Evolutionary conservation across 2,888 invertebrate genomes (phyloP).

Genomic region (Rotaria socialis): DNA sequence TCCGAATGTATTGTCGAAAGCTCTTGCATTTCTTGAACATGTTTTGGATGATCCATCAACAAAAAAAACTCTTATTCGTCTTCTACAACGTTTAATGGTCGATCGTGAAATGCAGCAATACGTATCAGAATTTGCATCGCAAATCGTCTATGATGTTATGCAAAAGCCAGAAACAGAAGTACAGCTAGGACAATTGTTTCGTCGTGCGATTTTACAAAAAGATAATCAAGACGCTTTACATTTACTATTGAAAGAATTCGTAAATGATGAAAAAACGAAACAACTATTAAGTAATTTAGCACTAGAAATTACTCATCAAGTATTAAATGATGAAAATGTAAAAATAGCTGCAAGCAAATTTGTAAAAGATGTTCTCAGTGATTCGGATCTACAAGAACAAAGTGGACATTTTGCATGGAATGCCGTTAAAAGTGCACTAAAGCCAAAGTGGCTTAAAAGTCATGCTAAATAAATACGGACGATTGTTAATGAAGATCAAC

Average conservation of each 20-base stretch:
- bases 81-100: conserved; percentile 4
- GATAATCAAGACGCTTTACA: conserved; percentile 30
- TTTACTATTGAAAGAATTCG: not conserved
- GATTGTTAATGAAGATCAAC: not conserved
- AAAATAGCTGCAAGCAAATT: not conserved
- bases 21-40: not conserved
- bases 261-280: not conserved
- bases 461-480: not conserved
- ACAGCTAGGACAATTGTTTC: conserved; percentile 22
- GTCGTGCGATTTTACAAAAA: conserved; percentile 30
- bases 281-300: conserved; percentile 6
- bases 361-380: conserved; percentile 28
- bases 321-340: not conserved
- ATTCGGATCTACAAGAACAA: not conserved
- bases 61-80: conserved; percentile 8
- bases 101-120: conserved; percentile 13
- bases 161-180: conserved; percentile 17
- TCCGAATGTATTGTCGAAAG: not conserved
- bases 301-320: not conserved
- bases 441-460: not conserved
- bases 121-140: not conserved
- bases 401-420: not conserved
- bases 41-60: conserved; percentile 1
- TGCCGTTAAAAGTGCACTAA: not conserved
- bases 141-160: not conserved